These are phyloP conservation scores for Galeruca laticollis DNA, from an alignment of 2,888 invertebrate species.

Conservation along the genomic window DNA sequence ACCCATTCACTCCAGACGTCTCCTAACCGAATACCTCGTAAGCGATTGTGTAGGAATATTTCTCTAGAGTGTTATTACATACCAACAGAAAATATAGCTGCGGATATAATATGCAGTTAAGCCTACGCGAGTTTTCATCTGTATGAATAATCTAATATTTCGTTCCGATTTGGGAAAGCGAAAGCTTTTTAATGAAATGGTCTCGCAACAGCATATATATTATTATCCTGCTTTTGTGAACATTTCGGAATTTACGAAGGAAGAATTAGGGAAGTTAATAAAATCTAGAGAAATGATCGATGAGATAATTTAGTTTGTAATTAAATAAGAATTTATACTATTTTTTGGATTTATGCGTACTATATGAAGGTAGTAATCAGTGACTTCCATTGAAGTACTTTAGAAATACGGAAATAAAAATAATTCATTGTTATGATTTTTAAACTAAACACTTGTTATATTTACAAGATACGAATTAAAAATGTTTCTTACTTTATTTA, in stretches of 20 bases:
- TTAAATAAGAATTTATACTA: not conserved
- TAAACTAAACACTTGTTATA: too few relatives aligned
- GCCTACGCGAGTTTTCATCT: constrained; percentile 34
- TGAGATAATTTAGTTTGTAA: not conserved
- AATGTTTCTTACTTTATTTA: too few relatives aligned
- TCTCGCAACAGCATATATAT: not conserved
- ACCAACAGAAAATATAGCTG: constrained; percentile 19
- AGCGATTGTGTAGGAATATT: constrained; percentile 6
- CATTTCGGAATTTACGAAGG: not conserved
- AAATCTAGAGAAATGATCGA: not conserved
- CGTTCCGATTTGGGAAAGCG: constrained; percentile 27
- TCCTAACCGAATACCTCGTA: not conserved
- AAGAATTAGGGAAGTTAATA: not conserved
- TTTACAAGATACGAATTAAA: too few relatives aligned
- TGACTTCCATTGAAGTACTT: too few relatives aligned
- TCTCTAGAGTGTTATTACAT: constrained; percentile 28
- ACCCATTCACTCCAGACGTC: not conserved
- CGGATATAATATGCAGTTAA: constrained; percentile 33
- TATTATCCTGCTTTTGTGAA: constrained; percentile 1
- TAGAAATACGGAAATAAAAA: too few relatives aligned
- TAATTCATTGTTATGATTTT: too few relatives aligned
- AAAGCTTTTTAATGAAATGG: constrained; percentile 33
- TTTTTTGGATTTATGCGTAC: too few relatives aligned
- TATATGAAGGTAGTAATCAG: too few relatives aligned
- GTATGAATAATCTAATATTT: constrained; percentile 29